phyloP scores from a whole-genome alignment of 2,113 vertebrate genomes.

The Festucalex cinctus region DNA sequence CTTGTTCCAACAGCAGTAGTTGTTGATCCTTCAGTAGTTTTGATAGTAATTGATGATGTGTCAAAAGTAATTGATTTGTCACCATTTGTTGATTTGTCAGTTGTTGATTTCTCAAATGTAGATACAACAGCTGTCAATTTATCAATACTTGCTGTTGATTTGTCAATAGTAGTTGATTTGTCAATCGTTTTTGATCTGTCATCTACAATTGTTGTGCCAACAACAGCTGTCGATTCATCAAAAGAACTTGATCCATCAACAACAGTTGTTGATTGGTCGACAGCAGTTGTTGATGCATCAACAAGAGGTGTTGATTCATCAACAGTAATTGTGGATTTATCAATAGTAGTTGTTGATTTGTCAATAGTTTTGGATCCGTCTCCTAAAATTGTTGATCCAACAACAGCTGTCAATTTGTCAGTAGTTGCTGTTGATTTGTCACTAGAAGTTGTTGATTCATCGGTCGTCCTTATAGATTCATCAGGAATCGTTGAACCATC shows the following conservation, averaged over 20 bases:
- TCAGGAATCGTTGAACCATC: too few species aligned
- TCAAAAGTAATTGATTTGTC: too few species aligned
- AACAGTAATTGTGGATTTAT: background rate
- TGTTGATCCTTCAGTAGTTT: too few species aligned
- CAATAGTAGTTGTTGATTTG: background rate
- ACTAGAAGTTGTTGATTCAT: background rate
- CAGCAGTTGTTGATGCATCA: background rate
- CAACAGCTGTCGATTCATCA: background rate
- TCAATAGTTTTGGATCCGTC: background rate
- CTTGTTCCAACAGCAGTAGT: too few species aligned
- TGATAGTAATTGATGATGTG: too few species aligned
- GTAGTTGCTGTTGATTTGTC: background rate
- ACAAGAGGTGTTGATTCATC: background rate
- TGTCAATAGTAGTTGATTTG: background rate
- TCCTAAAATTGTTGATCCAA: background rate
- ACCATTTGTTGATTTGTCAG: too few species aligned
- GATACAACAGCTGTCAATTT: background rate
- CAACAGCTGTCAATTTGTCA: background rate
- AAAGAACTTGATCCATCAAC: background rate
- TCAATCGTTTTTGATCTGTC: too few species aligned
- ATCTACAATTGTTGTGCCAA: background rate
- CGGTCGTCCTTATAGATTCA: background rate
- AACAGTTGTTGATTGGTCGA: background rate
- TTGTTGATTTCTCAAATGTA: too few species aligned
- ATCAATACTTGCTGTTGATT: background rate